Base-by-base conservation (phyloP, 2,888 invertebrate species). In the Tenthredo scrophulariae region DNA sequence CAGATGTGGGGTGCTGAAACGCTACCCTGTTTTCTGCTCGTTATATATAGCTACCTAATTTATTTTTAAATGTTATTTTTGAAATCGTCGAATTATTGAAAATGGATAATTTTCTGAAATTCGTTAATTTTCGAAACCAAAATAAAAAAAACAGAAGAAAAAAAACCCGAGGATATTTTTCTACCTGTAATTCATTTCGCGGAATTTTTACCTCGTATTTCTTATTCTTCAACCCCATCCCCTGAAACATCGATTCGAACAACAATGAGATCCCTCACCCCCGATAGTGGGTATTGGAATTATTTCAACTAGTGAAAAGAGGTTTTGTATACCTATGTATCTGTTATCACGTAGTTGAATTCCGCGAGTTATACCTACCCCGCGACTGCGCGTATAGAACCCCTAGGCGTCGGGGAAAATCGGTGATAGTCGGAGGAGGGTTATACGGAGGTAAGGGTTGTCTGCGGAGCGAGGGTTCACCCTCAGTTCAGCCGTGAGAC, bases 401-500 rank as follows among this genome's bases (percentile, higher is more conserved):
- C 84, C 84, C 84, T 26, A 77, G 74, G 75, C 58, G 62, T 70
- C 84, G 83, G 86, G 80, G 85, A 82, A 29, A 70, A 79, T 85
- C 72, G 29, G 77, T 65, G 72, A 70, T 84, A 80, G 86, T 77
- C 54, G 84, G 5, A 72, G 62, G 65, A 46, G 72, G 37, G 85
- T 70, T 67, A 65, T 84, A 46, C 84, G 86, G 87, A 87, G 89
- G 88, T 89, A 87, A 88, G 87, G 88, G 90, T 85, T 82, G 82
- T 67, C 77, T 65, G 74, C 29, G 74, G 75, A 89, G 86, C 88
- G 91, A 90, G 90, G 90, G 89, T 88, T 89, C 88, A 88, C 89
- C 87, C 89, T 91, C 91, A 91, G 91, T 91, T 90, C 91, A 89
- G 90, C 91, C 91, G 92, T 90, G 91, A 90, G 89, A 89, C 90